phyloP scores from a whole-genome alignment of 1,140 invertebrate species.

The Sitophilus oryzae region DNA sequence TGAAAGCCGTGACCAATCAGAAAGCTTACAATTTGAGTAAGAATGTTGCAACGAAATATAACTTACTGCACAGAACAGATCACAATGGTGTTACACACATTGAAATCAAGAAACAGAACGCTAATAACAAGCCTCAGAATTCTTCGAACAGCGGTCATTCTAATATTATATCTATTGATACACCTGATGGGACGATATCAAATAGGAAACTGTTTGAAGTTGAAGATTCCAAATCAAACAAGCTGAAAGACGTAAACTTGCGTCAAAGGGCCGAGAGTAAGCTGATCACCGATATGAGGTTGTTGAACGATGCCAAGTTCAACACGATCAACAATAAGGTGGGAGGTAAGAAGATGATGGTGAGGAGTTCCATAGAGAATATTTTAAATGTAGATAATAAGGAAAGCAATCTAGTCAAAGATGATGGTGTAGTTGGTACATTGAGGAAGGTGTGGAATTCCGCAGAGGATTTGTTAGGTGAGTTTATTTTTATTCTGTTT shows the following conservation, averaged over 20 bases:
- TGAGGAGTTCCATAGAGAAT: conserved; percentile 30
- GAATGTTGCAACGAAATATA: conserved; percentile 35
- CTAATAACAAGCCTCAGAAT: conserved; percentile 6
- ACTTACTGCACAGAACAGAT: conserved; percentile 43
- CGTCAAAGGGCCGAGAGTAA: conserved; percentile 29
- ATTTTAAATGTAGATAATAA: conserved; percentile 27
- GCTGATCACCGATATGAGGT: conserved; percentile 16
- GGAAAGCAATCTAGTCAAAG: conserved; percentile 31
- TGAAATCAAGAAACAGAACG: conserved; percentile 38
- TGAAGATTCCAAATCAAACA: conserved; percentile 5
- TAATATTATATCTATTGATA: conserved; percentile 39
- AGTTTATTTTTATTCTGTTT: too few relatives aligned
- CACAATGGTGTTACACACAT: conserved; percentile 45
- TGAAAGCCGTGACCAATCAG: conserved; percentile 41
- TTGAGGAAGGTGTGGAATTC: conserved; percentile 40
- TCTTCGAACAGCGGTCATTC: conserved; percentile 22
- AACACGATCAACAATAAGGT: conserved; percentile 22
- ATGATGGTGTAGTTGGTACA: conserved; percentile 8
- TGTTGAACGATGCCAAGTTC: conserved; percentile 14
- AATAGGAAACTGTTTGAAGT: conserved; percentile 11
- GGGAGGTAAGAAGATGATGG: conserved; percentile 17
- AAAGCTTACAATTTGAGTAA: conserved; percentile 32
- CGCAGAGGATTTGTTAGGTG: conserved; percentile 36
- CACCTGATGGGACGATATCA: conserved; percentile 30
- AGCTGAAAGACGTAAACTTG: conserved; percentile 20